These are phyloP conservation scores for Aepyceros melampus DNA, from an alignment of 2,113 vertebrate species.

Conservation along the genomic window DNA sequence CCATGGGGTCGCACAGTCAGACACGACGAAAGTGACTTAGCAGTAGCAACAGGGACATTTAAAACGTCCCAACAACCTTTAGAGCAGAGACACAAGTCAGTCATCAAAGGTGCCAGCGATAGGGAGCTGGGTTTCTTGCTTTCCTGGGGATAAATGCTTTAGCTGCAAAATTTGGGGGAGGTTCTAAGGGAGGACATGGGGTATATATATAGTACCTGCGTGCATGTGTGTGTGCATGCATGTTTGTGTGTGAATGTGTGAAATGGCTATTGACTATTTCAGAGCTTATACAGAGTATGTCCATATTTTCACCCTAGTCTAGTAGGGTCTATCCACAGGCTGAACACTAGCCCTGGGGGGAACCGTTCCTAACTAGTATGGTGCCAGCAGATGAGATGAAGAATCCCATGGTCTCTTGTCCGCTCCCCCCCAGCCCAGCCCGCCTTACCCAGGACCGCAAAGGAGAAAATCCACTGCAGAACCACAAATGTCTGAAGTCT, in stretches of 20 bases:
- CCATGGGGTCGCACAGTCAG: too few species aligned
- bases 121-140: not conserved
- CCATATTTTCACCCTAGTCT: not conserved
- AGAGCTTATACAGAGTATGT: not conserved
- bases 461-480: conserved; percentile 87
- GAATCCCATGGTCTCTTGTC: fast-evolving
- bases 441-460: conserved; percentile 86
- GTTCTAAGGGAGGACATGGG: not conserved
- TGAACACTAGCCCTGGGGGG: not conserved
- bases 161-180: not conserved
- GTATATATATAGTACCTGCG: too few species aligned
- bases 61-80: not conserved
- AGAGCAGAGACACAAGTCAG: not conserved
- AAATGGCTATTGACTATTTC: not conserved
- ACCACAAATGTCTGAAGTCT: conserved; percentile 86
- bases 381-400: not conserved
- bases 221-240: too few species aligned
- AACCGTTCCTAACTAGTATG: not conserved
- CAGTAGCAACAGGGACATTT: not conserved
- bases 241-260: not conserved
- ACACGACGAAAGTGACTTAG: too few species aligned
- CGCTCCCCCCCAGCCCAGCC: not conserved
- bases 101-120: not conserved
- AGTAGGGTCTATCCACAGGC: not conserved
- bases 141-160: not conserved